phyloP scores from a whole-genome alignment of 2,797 vertebrate genomes.

The Adrianichthys oophorus region DNA sequence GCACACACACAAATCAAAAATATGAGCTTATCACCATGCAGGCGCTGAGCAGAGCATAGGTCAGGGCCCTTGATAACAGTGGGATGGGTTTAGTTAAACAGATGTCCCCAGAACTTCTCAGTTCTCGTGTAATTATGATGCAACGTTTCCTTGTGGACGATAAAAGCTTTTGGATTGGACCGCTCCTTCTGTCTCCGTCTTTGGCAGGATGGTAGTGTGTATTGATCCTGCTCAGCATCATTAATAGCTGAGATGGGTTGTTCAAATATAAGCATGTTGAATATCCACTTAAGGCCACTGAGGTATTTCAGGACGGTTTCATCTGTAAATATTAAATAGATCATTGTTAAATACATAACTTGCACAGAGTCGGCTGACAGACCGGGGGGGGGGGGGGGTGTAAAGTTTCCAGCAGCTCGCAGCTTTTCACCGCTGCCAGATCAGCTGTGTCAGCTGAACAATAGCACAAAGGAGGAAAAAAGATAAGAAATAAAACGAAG shows the following conservation, averaged over 20 bases:
- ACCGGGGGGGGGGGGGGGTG: background rate
- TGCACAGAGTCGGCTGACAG: constrained; percentile 15
- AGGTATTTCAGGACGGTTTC: constrained; percentile 30
- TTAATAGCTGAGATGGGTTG: constrained; percentile 36
- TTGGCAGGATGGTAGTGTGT: constrained; percentile 30
- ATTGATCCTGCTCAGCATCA: constrained; percentile 51
- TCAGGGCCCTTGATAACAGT: constrained; percentile 26
- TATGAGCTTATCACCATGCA: constrained; percentile 18
- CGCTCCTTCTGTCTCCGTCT: constrained; percentile 40
- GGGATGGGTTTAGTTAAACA: constrained; percentile 4
- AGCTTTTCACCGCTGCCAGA: constrained; percentile 4
- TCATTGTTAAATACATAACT: constrained; percentile 26
- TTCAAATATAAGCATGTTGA: constrained; percentile 43
- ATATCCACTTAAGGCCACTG: constrained; percentile 26
- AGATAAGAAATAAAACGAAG: constrained; percentile 17
- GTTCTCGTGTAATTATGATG: constrained; percentile 25
- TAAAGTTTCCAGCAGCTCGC: constrained; percentile 19
- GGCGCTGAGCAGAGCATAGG: constrained; percentile 30
- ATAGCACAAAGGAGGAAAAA: constrained; percentile 7
- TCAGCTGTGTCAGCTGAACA: constrained; percentile 24
- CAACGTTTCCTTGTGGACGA: constrained; percentile 21
- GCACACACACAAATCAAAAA: background rate
- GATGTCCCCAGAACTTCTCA: constrained; percentile 10
- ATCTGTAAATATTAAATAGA: constrained; percentile 39
- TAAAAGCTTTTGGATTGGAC: constrained; percentile 30